phyloP scores from a whole-genome alignment of 1,140 invertebrate genomes.

The Asobara japonica region DNA sequence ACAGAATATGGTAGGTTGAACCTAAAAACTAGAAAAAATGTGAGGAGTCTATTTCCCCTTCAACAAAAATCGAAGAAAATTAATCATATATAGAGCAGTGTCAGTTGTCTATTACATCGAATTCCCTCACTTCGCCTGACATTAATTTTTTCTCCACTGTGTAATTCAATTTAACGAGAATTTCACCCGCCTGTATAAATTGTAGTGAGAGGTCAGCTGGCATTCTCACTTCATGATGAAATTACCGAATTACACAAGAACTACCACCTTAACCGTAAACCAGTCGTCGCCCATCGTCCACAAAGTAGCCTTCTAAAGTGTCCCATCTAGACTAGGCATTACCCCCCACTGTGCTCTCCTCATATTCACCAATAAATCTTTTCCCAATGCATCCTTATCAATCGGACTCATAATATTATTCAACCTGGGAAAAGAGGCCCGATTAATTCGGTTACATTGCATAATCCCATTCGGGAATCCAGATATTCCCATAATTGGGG shows the following conservation, averaged over 20 bases:
- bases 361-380: background rate
- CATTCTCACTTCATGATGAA: background rate
- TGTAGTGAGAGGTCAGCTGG: background rate
- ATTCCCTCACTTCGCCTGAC: too few species aligned
- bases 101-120: too few species aligned
- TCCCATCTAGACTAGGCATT: background rate
- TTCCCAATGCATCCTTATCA: background rate
- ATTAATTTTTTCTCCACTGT: background rate
- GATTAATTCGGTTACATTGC: too few species aligned
- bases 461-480: too few species aligned
- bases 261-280: conserved; percentile 9
- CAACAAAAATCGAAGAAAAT: too few species aligned
- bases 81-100: too few species aligned
- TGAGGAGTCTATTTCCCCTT: too few species aligned
- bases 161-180: background rate
- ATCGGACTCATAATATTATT: background rate
- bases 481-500: too few species aligned
- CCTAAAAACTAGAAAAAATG: too few species aligned
- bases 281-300: background rate
- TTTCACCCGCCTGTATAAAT: background rate
- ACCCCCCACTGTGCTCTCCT: background rate
- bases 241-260: conserved; percentile 6
- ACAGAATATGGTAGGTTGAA: too few species aligned
- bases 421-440: too few species aligned
- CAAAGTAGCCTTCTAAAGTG: background rate